phyloP scores from a whole-genome alignment of 1,140 invertebrate species.

The Eriocheir sinensis region DNA sequence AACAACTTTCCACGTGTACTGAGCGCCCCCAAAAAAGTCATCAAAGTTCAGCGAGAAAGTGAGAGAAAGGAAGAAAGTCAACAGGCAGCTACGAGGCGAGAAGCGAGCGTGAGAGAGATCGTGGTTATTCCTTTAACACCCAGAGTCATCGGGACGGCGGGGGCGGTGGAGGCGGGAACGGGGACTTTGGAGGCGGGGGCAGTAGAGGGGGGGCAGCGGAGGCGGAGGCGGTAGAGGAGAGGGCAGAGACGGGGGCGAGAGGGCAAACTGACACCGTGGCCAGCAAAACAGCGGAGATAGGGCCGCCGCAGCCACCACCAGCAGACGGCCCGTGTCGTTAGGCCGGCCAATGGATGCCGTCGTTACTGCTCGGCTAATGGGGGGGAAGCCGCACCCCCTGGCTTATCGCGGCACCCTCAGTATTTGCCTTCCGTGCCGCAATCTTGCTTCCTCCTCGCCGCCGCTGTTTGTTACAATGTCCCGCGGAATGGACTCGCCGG shows the following conservation, averaged over 20 bases:
- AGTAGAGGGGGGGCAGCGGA: too few relatives aligned
- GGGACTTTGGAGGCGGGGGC: not conserved
- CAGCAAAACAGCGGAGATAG: slow-evolving; percentile 10
- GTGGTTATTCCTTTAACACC: not conserved
- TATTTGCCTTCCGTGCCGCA: slow-evolving; percentile 51
- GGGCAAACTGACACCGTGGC: slow-evolving; percentile 1
- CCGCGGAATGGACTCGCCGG: slow-evolving; percentile 46
- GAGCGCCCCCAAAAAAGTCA: not conserved
- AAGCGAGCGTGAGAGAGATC: not conserved
- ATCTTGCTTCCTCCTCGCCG: slow-evolving; percentile 27
- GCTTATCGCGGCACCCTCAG: slow-evolving; percentile 61
- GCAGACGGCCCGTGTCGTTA: slow-evolving; percentile 42
- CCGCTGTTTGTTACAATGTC: slow-evolving; percentile 42
- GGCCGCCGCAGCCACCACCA: not conserved
- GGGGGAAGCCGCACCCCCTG: not conserved
- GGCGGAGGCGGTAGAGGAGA: not conserved
- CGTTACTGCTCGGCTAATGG: slow-evolving; percentile 61
- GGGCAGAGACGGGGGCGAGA: too few relatives aligned
- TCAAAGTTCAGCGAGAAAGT: not conserved
- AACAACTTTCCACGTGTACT: too few relatives aligned
- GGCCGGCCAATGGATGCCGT: slow-evolving; percentile 55
- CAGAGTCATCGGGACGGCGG: not conserved
- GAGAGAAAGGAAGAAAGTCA: not conserved
- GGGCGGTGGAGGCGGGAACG: not conserved
- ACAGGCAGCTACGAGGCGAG: not conserved